Percentiles rank a stretch among this genome's conserved stretches.
phyloP scores from a whole-genome alignment of 1,140 invertebrate species.

The Cydia splendana region DNA sequence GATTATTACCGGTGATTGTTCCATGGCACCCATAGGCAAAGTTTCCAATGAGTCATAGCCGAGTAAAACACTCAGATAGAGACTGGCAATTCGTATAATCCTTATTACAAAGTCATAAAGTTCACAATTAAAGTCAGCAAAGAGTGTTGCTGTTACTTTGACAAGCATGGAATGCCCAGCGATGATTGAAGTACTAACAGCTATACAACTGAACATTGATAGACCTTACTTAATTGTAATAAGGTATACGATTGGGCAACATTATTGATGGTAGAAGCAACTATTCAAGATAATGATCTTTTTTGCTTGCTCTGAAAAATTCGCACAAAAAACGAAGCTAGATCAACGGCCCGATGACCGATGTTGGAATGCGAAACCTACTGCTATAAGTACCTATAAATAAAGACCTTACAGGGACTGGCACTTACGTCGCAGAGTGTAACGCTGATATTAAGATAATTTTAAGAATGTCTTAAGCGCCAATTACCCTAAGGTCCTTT shows the following conservation, averaged over 20 bases:
- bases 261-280: not conserved
- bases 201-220: too few relatives aligned
- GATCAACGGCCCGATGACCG: not conserved
- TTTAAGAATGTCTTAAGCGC: not conserved
- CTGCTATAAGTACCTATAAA: not conserved
- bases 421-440: not conserved
- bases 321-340: conserved; percentile 4
- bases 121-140: too few relatives aligned
- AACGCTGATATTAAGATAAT: not conserved
- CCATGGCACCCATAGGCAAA: not conserved
- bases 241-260: too few relatives aligned
- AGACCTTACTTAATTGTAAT: too few relatives aligned
- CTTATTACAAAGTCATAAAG: too few relatives aligned
- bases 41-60: conserved; percentile 12
- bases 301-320: not conserved
- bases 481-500: not conserved
- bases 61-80: not conserved
- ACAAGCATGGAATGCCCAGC: not conserved
- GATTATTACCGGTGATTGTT: conserved; percentile 1
- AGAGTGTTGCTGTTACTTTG: not conserved
- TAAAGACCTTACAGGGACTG: not conserved
- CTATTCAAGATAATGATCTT: not conserved
- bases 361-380: conserved; percentile 11
- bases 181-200: not conserved
- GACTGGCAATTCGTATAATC: too few relatives aligned